phyloP scores from a whole-genome alignment of 1,140 invertebrate genomes.

The Brachionus angularis region DNA sequence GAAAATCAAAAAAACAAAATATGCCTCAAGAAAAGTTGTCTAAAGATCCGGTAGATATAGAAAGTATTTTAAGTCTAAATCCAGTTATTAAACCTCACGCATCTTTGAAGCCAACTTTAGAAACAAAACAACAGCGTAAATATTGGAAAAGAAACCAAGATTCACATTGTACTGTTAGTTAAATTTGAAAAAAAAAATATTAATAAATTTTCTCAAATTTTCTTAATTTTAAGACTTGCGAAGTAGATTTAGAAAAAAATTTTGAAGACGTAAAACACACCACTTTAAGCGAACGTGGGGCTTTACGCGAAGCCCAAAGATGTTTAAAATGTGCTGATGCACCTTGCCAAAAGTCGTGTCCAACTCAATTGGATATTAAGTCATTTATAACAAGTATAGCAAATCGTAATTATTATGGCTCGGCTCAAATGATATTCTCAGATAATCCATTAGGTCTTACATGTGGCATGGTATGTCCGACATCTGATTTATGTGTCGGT shows the following conservation, averaged over 20 bases:
- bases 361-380: slow-evolving; percentile 93
- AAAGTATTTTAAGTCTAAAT: slow-evolving; percentile 75
- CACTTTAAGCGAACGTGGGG: slow-evolving; percentile 86
- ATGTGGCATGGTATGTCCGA: slow-evolving; percentile 98
- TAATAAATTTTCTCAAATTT: slow-evolving; percentile 49
- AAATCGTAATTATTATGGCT: slow-evolving; percentile 97
- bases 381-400: slow-evolving; percentile 92
- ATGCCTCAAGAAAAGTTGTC: slow-evolving; percentile 5
- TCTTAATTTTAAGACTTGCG: slow-evolving; percentile 69
- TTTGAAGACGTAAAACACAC: slow-evolving; percentile 97
- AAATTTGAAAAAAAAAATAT: no score
- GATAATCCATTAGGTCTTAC: slow-evolving; percentile 91
- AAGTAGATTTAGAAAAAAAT: slow-evolving; percentile 72
- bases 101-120: slow-evolving; percentile 70
- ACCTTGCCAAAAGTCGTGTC: slow-evolving; percentile 95
- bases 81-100: slow-evolving; percentile 72
- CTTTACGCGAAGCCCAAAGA: slow-evolving; percentile 77
- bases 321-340: slow-evolving; percentile 95
- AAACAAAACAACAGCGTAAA: slow-evolving; percentile 80
- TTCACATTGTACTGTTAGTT: slow-evolving; percentile 19
- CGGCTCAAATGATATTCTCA: slow-evolving; percentile 89
- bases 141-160: slow-evolving; percentile 90
- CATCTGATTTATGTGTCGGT: slow-evolving; percentile 93
- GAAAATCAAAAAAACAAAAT: no score
- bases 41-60: slow-evolving; percentile 6